Percentiles rank a stretch among this genome's conserved stretches.
Conservation (phyloP, 2,888 invertebrate genomes). For the Cremastinae sp. region DNA sequence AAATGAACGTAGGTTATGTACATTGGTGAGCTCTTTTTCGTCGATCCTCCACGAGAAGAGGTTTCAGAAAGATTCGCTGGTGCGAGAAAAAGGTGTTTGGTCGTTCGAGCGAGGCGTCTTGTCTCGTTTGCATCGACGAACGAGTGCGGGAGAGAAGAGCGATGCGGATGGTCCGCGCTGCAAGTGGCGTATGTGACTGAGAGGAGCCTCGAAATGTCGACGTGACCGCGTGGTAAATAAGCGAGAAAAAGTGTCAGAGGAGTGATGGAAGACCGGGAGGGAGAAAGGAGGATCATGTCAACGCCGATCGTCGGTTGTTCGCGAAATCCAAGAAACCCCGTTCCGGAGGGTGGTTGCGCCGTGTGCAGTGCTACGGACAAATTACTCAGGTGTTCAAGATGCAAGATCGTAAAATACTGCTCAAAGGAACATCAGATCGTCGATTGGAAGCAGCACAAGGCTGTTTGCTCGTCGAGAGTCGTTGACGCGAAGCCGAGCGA, state of each 20-base stretch:
- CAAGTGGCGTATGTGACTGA: constrained; percentile 67
- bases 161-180: constrained; percentile 36
- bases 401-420: constrained; percentile 89
- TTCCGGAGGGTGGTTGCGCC: constrained; percentile 79
- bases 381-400: constrained; percentile 88
- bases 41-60: no score
- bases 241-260: constrained; percentile 36
- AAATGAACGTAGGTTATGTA: no score
- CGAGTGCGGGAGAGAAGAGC: constrained; percentile 16
- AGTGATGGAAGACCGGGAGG: constrained; percentile 13
- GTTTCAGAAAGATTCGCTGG: no score
- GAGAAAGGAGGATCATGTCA: constrained; percentile 69
- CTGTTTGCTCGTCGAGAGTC: constrained; percentile 69
- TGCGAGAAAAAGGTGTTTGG: no score
- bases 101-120: no score
- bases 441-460: constrained; percentile 90
- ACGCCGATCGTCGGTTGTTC: constrained; percentile 71
- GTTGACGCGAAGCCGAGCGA: constrained; percentile 38
- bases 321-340: constrained; percentile 66
- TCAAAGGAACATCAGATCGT: constrained; percentile 89
- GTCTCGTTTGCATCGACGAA: not conserved
- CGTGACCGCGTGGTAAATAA: constrained; percentile 51
- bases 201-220: constrained; percentile 65
- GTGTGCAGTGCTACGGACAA: constrained; percentile 84
- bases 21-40: no score